These are phyloP conservation scores for Callithrix jacchus DNA, from an alignment of 2,113 vertebrate species.

Conservation along the genomic window DNA sequence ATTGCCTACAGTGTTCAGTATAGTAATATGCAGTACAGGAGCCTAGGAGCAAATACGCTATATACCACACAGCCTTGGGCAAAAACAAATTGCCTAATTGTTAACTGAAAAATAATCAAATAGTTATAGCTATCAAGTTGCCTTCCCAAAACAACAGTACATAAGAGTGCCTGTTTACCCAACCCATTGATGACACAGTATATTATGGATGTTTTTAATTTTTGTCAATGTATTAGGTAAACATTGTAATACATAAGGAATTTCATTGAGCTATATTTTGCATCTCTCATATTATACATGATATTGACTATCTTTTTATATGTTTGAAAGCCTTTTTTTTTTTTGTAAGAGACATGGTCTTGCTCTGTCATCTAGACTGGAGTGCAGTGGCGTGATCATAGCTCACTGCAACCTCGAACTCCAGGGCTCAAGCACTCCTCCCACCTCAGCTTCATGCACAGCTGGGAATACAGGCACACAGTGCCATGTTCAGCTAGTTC, in stretches of 20 bases:
- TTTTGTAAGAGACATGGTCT: no score
- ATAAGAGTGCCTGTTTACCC: not conserved
- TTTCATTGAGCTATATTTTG: not conserved
- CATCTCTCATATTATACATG: slow-evolving; percentile 16
- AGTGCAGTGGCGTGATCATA: no score
- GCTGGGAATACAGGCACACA: no score
- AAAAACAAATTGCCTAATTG: not conserved
- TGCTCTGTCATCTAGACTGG: no score
- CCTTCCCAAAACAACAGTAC: not conserved
- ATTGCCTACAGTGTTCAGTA: not conserved
- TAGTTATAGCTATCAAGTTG: not conserved
- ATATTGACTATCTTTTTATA: not conserved
- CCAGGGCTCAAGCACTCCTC: no score
- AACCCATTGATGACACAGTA: not conserved
- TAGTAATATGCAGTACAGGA: not conserved
- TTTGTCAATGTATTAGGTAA: not conserved
- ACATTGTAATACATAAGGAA: not conserved
- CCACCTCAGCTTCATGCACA: no score
- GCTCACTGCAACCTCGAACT: no score
- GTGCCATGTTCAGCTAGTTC: no score
- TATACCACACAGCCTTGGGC: not conserved
- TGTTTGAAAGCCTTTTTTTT: not conserved
- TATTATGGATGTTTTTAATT: not conserved
- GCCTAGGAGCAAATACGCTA: not conserved
- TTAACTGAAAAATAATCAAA: slow-evolving; percentile 7